Evolutionary conservation across 2,113 vertebrate genomes (phyloP).

Genomic region (Burhinus bistriatus): DNA sequence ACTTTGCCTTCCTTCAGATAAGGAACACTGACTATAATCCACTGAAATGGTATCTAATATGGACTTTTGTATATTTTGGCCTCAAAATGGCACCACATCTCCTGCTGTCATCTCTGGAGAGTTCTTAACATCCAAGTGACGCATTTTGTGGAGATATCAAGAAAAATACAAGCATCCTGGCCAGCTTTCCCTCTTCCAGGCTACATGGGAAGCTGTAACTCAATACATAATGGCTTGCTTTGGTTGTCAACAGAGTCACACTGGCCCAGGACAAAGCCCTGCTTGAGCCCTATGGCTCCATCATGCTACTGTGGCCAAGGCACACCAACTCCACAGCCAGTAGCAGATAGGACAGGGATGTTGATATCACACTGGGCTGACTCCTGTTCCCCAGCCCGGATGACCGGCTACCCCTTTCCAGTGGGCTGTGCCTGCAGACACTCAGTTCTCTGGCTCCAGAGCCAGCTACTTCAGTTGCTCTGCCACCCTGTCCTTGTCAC

Average conservation of each 20-base stretch:
- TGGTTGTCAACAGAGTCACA: neutral
- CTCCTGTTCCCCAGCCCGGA: neutral
- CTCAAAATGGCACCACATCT: neutral
- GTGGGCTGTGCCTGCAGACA: neutral
- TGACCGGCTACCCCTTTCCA: neutral
- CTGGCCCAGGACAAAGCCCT: neutral
- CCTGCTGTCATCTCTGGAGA: neutral
- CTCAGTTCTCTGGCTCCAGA: neutral
- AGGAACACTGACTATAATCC: neutral
- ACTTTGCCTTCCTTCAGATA: neutral
- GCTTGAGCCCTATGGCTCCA: neutral
- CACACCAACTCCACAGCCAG: neutral
- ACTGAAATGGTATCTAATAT: neutral
- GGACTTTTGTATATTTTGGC: neutral
- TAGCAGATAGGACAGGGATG: neutral
- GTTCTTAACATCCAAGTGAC: neutral
- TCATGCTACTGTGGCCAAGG: neutral
- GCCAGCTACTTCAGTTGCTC: neutral
- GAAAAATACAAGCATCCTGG: neutral
- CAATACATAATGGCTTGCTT: neutral
- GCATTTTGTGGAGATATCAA: neutral
- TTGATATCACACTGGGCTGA: neutral
- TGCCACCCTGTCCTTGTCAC: neutral
- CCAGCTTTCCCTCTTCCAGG: neutral
- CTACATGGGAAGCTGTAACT: neutral